Base-by-base conservation (phyloP, 2,888 invertebrate genomes). In the Pecten maximus region DNA sequence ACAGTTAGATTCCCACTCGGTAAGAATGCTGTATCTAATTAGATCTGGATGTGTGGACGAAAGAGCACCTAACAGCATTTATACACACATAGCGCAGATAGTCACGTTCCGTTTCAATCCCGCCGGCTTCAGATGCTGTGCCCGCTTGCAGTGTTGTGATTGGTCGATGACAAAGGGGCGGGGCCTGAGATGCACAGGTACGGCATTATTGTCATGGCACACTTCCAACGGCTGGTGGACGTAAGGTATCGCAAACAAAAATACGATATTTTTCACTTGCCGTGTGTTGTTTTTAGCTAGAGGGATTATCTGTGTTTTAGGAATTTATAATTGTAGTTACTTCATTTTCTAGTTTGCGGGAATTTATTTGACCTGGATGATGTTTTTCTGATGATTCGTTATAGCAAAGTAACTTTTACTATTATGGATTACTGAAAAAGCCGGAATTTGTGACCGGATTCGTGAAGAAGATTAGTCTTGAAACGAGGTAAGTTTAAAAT, bases 11-110 rank as follows among this genome's bases (percentile, higher is more conserved):
- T 8, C n/a, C 8, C 54, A 54, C 54, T 35, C 74, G 28, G 15
- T 74, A 74, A 28, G 74, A 74, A 74, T 28, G 74, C 16, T 28
- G 35, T 74, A 23, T 74, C 74, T 74, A 74, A 74, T 74, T 74
- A 74, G 74, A 74, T 74, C 74, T 74, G 35, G 74, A 35, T 74
- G 74, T 74, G 74, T 74, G 74, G 74, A 74, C 74, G 74, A 74
- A 74, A 74, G 74, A 74, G 74, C 74, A 74, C 12, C 74, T 74
- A 74, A 35, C 74, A 74, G 74, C 74, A 74, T 28, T 74, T 35
- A 74, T 74, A 15, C 1, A 28, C 35, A 74, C 35, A 74, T 10
- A 35, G 35, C 74, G 35, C 74, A 15, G 74, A 35, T 74, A 74
- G 74, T 74, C 74, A 74, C 74, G 74, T 74, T 23, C 54, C 19